Evolutionary conservation across 2,888 invertebrate species (phyloP), one percentile per base, ranked within the genome.

Genomic region (Acanthococcus lagerstroemiae): DNA sequence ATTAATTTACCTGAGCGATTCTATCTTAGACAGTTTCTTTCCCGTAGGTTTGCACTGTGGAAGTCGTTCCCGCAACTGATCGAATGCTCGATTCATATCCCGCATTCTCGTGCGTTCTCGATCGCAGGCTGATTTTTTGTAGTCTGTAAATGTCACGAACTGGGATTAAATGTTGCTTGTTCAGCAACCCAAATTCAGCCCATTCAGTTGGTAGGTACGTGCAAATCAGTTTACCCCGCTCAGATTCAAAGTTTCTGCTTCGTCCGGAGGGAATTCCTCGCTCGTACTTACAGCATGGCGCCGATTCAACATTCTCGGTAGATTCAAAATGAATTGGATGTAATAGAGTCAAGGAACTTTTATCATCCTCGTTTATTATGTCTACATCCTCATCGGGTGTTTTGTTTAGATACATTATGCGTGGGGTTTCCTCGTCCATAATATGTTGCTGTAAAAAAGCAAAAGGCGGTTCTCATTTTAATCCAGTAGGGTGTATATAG

Each of bases 21-120:
- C 90, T 69, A 90, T 90, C 77, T 90, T 90, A 15, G 89, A 89
- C 71, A 90, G 82, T 74, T 90, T 90, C 75, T 90, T 90, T 69
- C 90, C 90, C 17, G 87, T 85, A 0, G 89, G 88, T 72, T 89
- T 89, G 58, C 84, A 84, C 71, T 84, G 83, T 0, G 89, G 89
- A 69, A 90, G 75, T 73, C 86, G 85, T 50, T 86, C 84, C 37
- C 90, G 80, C 17, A 90, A 77, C 48, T 84, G 76, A 73, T 90
- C 90, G 72, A 88, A 90, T 0, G 90, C 89, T 58, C 82, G 80
- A 74, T 90, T 90, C 90, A 90, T 90, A 72, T 90, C 90, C 2
- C 87, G 80, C 90, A 90, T 90, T 45, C 90, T 79, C 0, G 88
- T 89, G 4, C 90, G 78, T 73, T 90, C 90, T 24, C 90, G 80